Evolutionary conservation across 1,140 invertebrate genomes (phyloP).

Genomic region (Plodia interpunctella): DNA sequence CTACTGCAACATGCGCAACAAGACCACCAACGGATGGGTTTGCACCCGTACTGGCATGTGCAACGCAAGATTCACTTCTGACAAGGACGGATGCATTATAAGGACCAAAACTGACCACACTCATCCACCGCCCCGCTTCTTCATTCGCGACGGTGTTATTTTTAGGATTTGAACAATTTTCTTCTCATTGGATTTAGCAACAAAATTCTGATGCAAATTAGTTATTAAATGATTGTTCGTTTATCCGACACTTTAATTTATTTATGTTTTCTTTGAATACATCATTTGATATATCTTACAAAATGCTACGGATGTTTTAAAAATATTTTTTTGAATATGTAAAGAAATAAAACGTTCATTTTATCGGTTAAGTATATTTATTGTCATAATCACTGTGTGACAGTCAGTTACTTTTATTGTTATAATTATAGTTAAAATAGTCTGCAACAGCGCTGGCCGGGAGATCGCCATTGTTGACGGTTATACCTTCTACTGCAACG

Average conservation of each 20-base stretch:
- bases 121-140: conserved; percentile 15
- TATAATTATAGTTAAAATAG: neutral
- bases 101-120: conserved; percentile 6
- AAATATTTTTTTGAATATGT: too few species aligned
- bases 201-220: neutral
- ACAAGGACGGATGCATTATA: conserved; percentile 14
- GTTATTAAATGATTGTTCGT: neutral
- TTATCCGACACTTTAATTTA: too few species aligned
- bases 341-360: neutral
- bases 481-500: conserved; percentile 34
- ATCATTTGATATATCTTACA: too few species aligned
- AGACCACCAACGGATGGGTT: conserved; percentile 12
- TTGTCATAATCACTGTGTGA: neutral
- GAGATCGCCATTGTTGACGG: conserved; percentile 28
- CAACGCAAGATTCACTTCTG: conserved; percentile 20
- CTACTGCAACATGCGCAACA: conserved; percentile 15
- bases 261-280: too few species aligned
- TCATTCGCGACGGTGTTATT: conserved; percentile 24
- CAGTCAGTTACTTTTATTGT: neutral
- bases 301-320: too few species aligned
- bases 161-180: conserved; percentile 17
- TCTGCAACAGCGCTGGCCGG: conserved; percentile 14
- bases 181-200: neutral
- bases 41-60: conserved; percentile 19
- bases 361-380: neutral